Percentiles rank a stretch among this genome's conserved stretches.
Evolutionary conservation across 2,888 invertebrate genomes (phyloP).

Genomic region (Hedychridium roseum): DNA sequence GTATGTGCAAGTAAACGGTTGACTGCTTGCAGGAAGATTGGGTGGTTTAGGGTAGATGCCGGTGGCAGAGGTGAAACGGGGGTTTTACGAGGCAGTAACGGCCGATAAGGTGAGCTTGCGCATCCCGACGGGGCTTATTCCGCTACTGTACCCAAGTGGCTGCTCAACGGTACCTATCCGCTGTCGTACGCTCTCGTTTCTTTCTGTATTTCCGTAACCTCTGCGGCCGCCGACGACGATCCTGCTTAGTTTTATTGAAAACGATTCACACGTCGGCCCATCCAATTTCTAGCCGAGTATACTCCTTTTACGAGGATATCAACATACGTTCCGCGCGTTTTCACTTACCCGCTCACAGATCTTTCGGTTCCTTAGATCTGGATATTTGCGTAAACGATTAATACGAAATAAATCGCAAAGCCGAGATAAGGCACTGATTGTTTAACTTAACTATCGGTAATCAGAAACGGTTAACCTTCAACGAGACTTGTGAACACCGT

Average conservation of each 20-base stretch:
- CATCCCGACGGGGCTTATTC: conserved; percentile 58
- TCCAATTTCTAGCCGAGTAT: too few species aligned
- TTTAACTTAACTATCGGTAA: too few species aligned
- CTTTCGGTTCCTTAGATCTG: too few species aligned
- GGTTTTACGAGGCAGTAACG: conserved; percentile 64
- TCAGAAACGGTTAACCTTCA: too few species aligned
- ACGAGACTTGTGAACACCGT: too few species aligned
- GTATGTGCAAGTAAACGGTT: conserved; percentile 39
- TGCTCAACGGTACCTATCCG: conserved; percentile 53
- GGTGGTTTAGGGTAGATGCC: conserved; percentile 29
- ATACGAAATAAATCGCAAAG: too few species aligned
- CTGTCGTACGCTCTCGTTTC: conserved; percentile 30
- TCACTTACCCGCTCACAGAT: too few species aligned
- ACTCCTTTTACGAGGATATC: too few species aligned
- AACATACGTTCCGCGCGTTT: too few species aligned
- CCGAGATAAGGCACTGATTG: too few species aligned
- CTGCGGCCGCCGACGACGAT: conserved; percentile 15
- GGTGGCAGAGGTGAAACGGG: conserved; percentile 52
- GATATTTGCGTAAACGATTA: too few species aligned
- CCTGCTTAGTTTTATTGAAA: conserved; percentile 47
- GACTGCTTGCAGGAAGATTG: conserved; percentile 33
- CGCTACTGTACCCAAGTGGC: conserved; percentile 63
- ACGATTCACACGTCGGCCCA: conserved; percentile 48
- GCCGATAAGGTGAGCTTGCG: conserved; percentile 64
- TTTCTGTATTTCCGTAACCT: conserved; percentile 15